Evolutionary conservation across 1,140 invertebrate genomes (phyloP).

Genomic region (Venturia canescens): DNA sequence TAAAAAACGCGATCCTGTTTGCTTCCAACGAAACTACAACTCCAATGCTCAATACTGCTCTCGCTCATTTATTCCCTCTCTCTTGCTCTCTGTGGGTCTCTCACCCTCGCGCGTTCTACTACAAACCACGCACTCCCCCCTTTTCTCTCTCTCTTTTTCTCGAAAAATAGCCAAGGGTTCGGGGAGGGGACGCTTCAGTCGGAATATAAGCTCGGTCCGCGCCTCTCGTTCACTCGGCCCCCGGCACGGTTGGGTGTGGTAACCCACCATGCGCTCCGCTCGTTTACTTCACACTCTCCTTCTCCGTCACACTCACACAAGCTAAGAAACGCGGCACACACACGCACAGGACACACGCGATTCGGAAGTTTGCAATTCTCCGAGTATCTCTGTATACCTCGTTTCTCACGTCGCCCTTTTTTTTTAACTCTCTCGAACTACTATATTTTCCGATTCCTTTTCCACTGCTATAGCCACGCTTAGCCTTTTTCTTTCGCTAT

Average conservation of each 20-base stretch:
- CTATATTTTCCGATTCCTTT: not conserved
- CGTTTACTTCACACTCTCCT: slow-evolving; percentile 53
- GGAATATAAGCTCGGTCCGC: slow-evolving; percentile 54
- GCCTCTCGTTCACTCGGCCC: slow-evolving; percentile 63
- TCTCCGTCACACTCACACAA: slow-evolving; percentile 48
- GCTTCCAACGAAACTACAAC: not conserved
- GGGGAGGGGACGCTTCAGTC: slow-evolving; percentile 40
- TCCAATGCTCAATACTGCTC: not conserved
- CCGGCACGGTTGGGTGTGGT: slow-evolving; percentile 77
- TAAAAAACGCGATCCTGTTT: too few relatives aligned
- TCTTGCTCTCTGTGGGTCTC: slow-evolving; percentile 23
- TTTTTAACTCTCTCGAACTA: too few relatives aligned
- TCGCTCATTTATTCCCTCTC: slow-evolving; percentile 15
- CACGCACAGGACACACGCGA: not conserved
- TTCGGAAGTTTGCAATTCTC: not conserved
- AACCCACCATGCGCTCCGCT: slow-evolving; percentile 68
- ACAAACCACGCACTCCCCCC: not conserved
- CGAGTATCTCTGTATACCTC: too few relatives aligned
- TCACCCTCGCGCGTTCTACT: slow-evolving; percentile 7
- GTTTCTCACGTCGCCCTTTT: too few relatives aligned
- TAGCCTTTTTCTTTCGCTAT: not conserved
- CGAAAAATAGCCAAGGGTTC: slow-evolving; percentile 2
- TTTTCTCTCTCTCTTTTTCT: slow-evolving; percentile 34
- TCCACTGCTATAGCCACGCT: not conserved
- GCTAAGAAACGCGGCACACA: slow-evolving; percentile 11